Evolutionary conservation across 2,113 vertebrate genomes (phyloP).

Genomic region (Corydoras sp.): DNA sequence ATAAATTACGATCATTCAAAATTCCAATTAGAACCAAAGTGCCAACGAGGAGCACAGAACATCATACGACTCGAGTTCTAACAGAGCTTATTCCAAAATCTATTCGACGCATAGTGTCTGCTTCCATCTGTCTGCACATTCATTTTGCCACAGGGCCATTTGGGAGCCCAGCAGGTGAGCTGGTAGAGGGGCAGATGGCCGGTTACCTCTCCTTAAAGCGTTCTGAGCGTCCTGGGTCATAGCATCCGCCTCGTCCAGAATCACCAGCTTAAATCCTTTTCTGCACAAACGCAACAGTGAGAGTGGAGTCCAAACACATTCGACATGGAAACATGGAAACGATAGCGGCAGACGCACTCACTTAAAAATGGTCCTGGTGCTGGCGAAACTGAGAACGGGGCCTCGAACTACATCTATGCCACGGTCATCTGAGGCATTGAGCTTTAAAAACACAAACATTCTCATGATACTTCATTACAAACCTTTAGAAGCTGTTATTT

Average conservation of each 20-base stretch:
- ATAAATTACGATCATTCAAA: too few relatives aligned
- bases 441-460: slow-evolving; percentile 54
- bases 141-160: slow-evolving; percentile 53
- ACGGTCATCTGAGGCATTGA: slow-evolving; percentile 93
- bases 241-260: slow-evolving; percentile 94
- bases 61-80: too few relatives aligned
- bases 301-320: too few relatives aligned
- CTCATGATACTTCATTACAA: background rate
- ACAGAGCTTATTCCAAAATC: too few relatives aligned
- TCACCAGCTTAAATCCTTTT: slow-evolving; percentile 95
- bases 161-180: slow-evolving; percentile 52
- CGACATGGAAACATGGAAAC: background rate
- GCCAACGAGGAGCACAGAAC: too few relatives aligned
- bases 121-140: slow-evolving; percentile 1
- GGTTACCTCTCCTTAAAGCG: slow-evolving; percentile 86
- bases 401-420: slow-evolving; percentile 91
- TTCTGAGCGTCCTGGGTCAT: slow-evolving; percentile 99
- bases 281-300: slow-evolving; percentile 52
- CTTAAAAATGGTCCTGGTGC: slow-evolving; percentile 98
- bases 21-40: too few relatives aligned
- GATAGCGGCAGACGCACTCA: slow-evolving; percentile 52
- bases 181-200: slow-evolving; percentile 60
- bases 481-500: too few relatives aligned
- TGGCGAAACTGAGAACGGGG: slow-evolving; percentile 90
- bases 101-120: background rate